A percentile compares a stretch with the other conserved stretches of the same genome.
These are phyloP conservation scores for Plemyria rubiginata DNA, from an alignment of 2,888 invertebrate genomes.

Conservation along the genomic window DNA sequence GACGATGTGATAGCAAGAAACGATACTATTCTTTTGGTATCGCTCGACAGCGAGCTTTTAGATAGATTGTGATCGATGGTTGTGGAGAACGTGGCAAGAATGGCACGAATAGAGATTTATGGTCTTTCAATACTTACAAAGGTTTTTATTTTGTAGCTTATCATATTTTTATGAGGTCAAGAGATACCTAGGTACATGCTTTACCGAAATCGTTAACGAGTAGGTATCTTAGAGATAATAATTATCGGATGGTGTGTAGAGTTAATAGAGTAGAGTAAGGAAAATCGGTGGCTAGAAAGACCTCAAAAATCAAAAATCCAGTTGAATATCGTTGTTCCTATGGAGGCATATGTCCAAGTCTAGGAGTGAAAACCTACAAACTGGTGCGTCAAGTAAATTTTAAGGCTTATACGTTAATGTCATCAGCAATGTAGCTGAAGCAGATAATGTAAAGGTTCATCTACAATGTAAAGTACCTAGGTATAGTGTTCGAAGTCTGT, in stretches of 20 bases:
- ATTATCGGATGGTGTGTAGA: no score
- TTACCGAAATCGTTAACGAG: no score
- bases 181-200: background rate
- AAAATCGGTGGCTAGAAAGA: no score
- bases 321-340: no score
- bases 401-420: no score
- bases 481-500: slow-evolving; percentile 21
- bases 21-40: slow-evolving; percentile 43
- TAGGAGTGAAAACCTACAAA: no score
- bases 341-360: no score
- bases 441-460: background rate
- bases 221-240: no score
- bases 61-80: slow-evolving; percentile 42
- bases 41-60: slow-evolving; percentile 41
- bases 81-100: slow-evolving; percentile 31
- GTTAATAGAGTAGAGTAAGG: no score
- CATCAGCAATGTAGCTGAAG: background rate
- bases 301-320: no score
- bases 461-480: slow-evolving; percentile 6
- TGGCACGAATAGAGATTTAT: slow-evolving; percentile 11
- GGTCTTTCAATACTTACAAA: slow-evolving; percentile 2
- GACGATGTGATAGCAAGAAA: slow-evolving; percentile 45
- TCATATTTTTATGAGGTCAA: background rate
- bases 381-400: no score
- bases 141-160: background rate